Base-by-base conservation (phyloP, 2,888 invertebrate species). In the Unio pictorum region DNA sequence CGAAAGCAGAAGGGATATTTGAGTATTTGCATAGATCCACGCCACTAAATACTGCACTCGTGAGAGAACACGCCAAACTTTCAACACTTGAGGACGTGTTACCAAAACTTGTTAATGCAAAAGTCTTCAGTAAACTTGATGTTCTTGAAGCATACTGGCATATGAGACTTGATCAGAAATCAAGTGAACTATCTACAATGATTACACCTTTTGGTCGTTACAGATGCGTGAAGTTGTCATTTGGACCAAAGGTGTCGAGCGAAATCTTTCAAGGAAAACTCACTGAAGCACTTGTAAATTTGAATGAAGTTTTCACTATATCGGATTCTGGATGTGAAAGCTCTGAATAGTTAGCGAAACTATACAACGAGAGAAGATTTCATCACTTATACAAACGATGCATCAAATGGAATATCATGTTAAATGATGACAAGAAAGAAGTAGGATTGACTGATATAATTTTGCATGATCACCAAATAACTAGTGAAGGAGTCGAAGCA, bases 201-300 rank as follows among this genome's bases (percentile, higher is more conserved):
- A 80, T 80, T 5, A 80, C 79, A 30, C 79, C 77, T 18, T 82
- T 78, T 70, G 76, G 81, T 8, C 66, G 76, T 30, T 80, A 64
- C 64, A 30, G 78, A 54, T 81, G 78, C 78, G 45, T 61, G 17
- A 62, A 69, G 57, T 57, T 69, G 45, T 67, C 64, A 11, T 64
- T 68, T 61, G 69, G 77, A 17, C 30, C 68, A 45, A 71, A 61
- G 18, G 75, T 76, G 4, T 69, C 68, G 6, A 78, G 78, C 45
- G 73, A 80, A 70, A 78, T 74, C 4, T 75, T 78, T 45, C 72
- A 77, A 55, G 55, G 67, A 7, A 73, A 73, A 54, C 64, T 79
- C 15, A 68, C 57, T 17, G 72, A 76, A 66, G 73, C 70, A 23
- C 58, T 76, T 17, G 55, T 63, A 55, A 78, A 60, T 28, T 58